Evolutionary conservation across 2,888 invertebrate genomes (phyloP), one percentile per base, ranked within the genome.

Genomic region (Drosophila trichaetosa): DNA sequence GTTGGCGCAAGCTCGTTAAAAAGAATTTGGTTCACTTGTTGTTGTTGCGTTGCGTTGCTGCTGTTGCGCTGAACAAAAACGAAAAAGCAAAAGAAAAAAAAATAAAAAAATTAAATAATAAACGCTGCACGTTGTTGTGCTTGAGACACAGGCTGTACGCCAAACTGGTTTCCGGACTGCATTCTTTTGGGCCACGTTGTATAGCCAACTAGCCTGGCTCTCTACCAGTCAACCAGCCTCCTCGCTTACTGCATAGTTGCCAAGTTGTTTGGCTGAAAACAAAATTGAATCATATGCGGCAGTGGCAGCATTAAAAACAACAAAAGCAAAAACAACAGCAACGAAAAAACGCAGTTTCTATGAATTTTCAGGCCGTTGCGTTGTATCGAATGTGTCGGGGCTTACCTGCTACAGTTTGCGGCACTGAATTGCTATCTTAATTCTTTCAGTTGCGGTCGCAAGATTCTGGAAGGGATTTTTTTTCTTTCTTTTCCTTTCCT

Each of bases 1-100:
- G 89, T 80, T 88, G 83, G 88, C 88, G 81, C 90, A 80, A 90
- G 87, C 88, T 89, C 87, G 88, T 90, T 90, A 88, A 90, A 89
- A 89, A 86, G 82, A 89, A 89, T 90, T 89, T 86, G 88, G 89
- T 86, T 83, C 82, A 87, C 86, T 89, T 89, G 83, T 78, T 82
- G 82, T 81, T 87, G 76, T 79, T 74, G 64, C 24, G 76, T 79
- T 74, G 64, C 24, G 16, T 10, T 54, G 68, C 42, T 57, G 10
- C 5, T 46, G 24, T 1, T 53, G 67, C 46, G 67, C 46, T 89
- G 8, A 46, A 24, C 24, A 46, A 46, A 46, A 57, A 52, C 42
- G 31, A 62, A 52, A 59, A 38, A 52, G 11, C 29, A 42, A 70
- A 38, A 27, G 53, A 24, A 65, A 51, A 52, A 38, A 13, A 7